Base-by-base conservation (phyloP, 2,888 invertebrate species). In the Drosophila antonietae region DNA sequence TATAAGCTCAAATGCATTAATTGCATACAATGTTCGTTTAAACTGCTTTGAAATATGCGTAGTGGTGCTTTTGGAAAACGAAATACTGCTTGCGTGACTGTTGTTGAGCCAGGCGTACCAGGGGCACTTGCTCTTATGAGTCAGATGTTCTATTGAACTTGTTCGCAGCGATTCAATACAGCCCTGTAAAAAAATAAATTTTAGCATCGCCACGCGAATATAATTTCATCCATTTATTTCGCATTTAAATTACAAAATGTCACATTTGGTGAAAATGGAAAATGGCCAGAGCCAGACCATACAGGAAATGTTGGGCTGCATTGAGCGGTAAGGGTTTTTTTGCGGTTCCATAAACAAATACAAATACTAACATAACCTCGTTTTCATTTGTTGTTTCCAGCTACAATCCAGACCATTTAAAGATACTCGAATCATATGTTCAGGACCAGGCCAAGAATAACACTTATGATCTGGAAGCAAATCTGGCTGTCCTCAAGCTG, bases 381-480 rank as follows among this genome's bases (percentile, higher is more conserved):
- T 1, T 51, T 14, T 33, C 33, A 66, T 66, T 60, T 64, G 7
- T 75, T 64, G 66, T 78, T 93, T 93, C 55, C 90, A 98, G 99
- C 89, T 99, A 99, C 93, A 99, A 99, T 93, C 99, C 99, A 23
- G 98, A 98, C 72, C 98, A 99, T 93, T 94, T 99, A 51, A 95
- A 95, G 77, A 96, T 97, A 14, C 93, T 99, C 80, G 98, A 99
- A 92, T 95, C 96, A 67, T 99, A 99, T 93, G 97, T 99, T 14
- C 97, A 97, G 90, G 95, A 97, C 90, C 99, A 99, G 92, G 97
- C 97, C 0, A 95, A 95, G 75, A 98, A 98, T 90, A 98, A 98
- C 93, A 96, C 96, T 0, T 99, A 99, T 91, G 98, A 99, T 92
- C 94, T 99, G 91, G 99, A 99, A 93, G 99, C 99, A 2, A 99